Evolutionary conservation across 2,113 vertebrate genomes (phyloP).

Genomic region (Arvicanthis niloticus): DNA sequence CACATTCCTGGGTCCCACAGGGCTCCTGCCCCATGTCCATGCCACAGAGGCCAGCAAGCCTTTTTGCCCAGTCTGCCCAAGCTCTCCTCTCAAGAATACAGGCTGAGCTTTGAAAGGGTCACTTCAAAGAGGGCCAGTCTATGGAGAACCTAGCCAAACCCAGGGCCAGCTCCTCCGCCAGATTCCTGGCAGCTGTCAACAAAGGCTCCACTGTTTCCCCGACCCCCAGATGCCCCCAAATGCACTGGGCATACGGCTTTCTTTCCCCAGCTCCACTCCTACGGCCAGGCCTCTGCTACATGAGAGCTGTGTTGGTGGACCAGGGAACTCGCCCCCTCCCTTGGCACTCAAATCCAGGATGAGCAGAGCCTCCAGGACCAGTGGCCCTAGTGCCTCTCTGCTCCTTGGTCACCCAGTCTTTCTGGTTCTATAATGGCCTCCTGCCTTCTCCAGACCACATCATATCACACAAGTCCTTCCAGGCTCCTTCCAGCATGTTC

Average conservation of each 20-base stretch:
- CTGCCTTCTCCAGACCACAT: not conserved
- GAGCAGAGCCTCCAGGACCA: not conserved
- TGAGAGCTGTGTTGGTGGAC: not conserved
- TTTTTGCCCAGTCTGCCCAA: not conserved
- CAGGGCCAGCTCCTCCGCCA: constrained; percentile 66
- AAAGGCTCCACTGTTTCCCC: constrained; percentile 79
- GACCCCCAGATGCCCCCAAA: constrained; percentile 77
- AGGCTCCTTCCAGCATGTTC: not conserved
- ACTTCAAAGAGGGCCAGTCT: constrained; percentile 78
- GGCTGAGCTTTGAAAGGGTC: constrained; percentile 77
- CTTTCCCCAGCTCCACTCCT: constrained; percentile 69
- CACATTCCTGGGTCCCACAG: constrained; percentile 59
- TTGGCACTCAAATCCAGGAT: not conserved
- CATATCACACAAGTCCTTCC: not conserved
- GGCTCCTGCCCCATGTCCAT: not conserved
- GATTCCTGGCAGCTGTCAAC: constrained; percentile 72
- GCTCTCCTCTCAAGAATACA: constrained; percentile 50
- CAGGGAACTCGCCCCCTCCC: not conserved
- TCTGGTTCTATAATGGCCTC: not conserved
- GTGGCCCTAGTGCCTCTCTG: not conserved
- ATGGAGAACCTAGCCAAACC: constrained; percentile 68
- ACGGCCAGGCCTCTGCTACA: constrained; percentile 26
- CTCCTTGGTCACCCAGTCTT: not conserved
- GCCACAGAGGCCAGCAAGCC: not conserved
- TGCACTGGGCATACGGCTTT: constrained; percentile 77